Evolutionary conservation across 2,888 invertebrate genomes (phyloP), one percentile per base, ranked within the genome.

Genomic region (Polyommatus iphigenia): DNA sequence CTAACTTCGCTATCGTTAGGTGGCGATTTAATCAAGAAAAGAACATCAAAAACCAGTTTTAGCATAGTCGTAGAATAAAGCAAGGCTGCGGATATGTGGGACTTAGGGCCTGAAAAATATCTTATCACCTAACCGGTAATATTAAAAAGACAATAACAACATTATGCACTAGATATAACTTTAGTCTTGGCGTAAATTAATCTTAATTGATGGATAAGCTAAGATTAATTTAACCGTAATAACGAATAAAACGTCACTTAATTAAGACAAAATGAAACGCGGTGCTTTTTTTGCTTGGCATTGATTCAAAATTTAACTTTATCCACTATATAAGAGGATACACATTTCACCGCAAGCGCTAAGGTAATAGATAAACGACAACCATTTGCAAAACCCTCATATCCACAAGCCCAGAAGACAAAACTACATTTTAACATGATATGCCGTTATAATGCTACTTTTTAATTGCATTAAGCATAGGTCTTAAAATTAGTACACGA

Each of bases 381-480:
- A 67, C 4, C 20, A 24, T 67, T 67, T 67, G 13, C 15, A 15
- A 67, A 67, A 18, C 24, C 29, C 67, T 29, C 32, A 29, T 32
- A 29, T 67, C 67, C 15, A 67, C 67, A 32, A 67, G 29, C 18
- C 6, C 67, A 29, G 29, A 67, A 29, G 67, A 67, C 29, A 15
- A 67, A 67, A 3, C 62, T 67, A 67, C 62, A 67, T 67, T 67
- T 59, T 67, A 29, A 32, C 29, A 32, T 67, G 67, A 67, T 67
- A 67, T 67, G 67, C 67, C 29, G 5, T 67, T 15, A 67, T 67
- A 15, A 15, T 32, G 32, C 67, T 67, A 67, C 67, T 67, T 67
- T 62, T 29, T 29, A 67, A 15, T 32, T 67, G 62, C 67, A 29
- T 15, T 15, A 32, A 67, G 67, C 67, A 18, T 67, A 29, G 15